phyloP scores from a whole-genome alignment of 2,888 invertebrate genomes.

The Brassicogethes aeneus region DNA sequence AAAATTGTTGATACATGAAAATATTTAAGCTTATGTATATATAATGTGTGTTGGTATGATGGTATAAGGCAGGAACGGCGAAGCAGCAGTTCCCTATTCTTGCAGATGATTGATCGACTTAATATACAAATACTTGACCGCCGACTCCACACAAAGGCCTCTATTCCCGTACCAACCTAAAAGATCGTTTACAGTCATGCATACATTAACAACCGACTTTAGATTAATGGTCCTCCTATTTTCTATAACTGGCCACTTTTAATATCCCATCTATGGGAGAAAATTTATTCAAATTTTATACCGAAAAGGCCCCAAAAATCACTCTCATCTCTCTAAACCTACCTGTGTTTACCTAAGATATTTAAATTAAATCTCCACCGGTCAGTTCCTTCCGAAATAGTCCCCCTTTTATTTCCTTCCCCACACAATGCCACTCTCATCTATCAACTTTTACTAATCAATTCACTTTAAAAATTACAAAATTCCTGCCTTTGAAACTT shows the following conservation, averaged over 20 bases:
- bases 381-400: not conserved
- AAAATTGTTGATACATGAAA: no score
- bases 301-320: not conserved
- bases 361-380: not conserved
- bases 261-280: not conserved
- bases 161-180: slow-evolving; percentile 35
- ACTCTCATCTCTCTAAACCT: not conserved
- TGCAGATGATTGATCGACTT: slow-evolving; percentile 43
- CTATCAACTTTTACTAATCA: no score
- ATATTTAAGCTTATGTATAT: slow-evolving; percentile 35
- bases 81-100: slow-evolving; percentile 34
- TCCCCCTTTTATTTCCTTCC: no score
- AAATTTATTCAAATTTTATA: not conserved
- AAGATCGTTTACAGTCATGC: slow-evolving; percentile 42
- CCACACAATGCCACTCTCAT: no score
- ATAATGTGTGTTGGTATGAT: slow-evolving; percentile 22
- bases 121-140: slow-evolving; percentile 45
- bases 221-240: slow-evolving; percentile 38
- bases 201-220: slow-evolving; percentile 40
- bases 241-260: slow-evolving; percentile 7
- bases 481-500: no score
- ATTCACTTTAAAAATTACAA: no score
- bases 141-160: slow-evolving; percentile 41
- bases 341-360: slow-evolving; percentile 1
- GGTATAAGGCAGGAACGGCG: slow-evolving; percentile 13